Base-by-base conservation (phyloP, 2,888 invertebrate species). In the Elegia similella region DNA sequence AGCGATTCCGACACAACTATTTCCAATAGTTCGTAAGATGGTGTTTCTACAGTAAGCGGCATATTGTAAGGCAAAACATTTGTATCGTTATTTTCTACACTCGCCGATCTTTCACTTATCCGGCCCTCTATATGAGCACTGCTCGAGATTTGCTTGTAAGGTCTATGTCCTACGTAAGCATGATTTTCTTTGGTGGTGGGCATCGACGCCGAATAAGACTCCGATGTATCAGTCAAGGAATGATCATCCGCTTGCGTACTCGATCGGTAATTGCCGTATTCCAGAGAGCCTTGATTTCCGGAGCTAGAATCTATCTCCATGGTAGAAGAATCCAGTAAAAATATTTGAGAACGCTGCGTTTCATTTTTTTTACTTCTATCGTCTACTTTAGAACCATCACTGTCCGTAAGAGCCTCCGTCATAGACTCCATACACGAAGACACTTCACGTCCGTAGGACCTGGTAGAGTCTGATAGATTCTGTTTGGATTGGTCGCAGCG, bases 1-100 rank as follows among this genome's bases (percentile, higher is more conserved):
- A 80, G 58, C 0, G 87, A 84, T 71, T 91, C 91, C 1, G 92
- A 89, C 3, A 92, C 88, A 1, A 86, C 84, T 7, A 92, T 82
- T 67, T 92, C 92, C 29, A 92, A 73, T 42, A 88, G 67, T 61
- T 91, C 91, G 63, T 79, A 88, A 1, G 80, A 62, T 5, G 82
- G 76, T 1, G 78, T 69, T n/a, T 77, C 75, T 5, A 79, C 57
- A 5, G 70, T 61, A 2, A 80, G 66, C 10, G 76, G 76, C 56
- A 62, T 70, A 56, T 76, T 76, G 62, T 73, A 78, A 2, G 80
- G 73, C 12, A 78, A 57, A 16, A 76, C 62, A 61, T 78, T 75
- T 46, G 68, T 70, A 23, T 76, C 77, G 8, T 78, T 73, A 47
- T 76, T 76, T 47, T 78, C 78, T 23, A 66, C 68, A 52, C 70